phyloP scores from a whole-genome alignment of 2,888 invertebrate species.

The Amphipyra berbera region DNA sequence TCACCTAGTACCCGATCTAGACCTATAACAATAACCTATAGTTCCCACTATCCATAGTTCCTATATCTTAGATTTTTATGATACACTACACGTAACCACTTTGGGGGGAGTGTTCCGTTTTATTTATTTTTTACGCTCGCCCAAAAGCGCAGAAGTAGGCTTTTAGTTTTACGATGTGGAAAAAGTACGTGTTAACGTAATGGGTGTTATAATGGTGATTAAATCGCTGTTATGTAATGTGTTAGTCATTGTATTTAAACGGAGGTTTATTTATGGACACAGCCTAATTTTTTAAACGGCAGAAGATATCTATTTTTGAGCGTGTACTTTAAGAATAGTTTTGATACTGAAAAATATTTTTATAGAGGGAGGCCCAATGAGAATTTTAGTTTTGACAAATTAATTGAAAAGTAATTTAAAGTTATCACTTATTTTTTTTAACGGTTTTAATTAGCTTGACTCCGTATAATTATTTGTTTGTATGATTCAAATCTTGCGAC shows the following conservation, averaged over 20 bases:
- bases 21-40: not conserved
- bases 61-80: slow-evolving; percentile 44
- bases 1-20: no score
- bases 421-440: no score
- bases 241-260: not conserved
- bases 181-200: slow-evolving; percentile 49
- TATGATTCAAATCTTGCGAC: no score
- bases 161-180: slow-evolving; percentile 64
- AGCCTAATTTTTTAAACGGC: no score
- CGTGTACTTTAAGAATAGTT: no score
- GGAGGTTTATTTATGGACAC: slow-evolving; percentile 1
- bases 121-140: slow-evolving; percentile 57
- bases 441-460: no score
- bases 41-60: not conserved
- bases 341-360: no score
- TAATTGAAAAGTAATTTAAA: no score
- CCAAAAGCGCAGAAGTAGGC: slow-evolving; percentile 47
- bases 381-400: no score
- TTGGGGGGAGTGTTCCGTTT: slow-evolving; percentile 31
- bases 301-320: no score
- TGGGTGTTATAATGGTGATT: slow-evolving; percentile 32
- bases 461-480: no score
- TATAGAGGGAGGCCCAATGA: no score
- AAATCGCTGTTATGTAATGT: slow-evolving; percentile 6
- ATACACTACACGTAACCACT: slow-evolving; percentile 47